Base-by-base conservation (phyloP, 2,888 invertebrate genomes). In the Orthosia incerta region DNA sequence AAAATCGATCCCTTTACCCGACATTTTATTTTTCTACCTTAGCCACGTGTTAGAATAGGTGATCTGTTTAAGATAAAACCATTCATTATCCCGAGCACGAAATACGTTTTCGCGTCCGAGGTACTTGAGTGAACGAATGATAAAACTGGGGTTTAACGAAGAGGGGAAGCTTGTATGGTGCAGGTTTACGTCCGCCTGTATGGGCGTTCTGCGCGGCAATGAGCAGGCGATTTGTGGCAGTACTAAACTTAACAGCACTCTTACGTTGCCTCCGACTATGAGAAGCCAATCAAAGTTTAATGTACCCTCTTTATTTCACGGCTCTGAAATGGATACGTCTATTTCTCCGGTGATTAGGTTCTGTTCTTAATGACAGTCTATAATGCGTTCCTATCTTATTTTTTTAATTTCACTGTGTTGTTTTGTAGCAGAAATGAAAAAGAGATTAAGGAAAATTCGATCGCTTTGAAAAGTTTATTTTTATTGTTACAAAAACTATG, bases 241-340 rank as follows among this genome's bases (percentile, higher is more conserved):
- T 89, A 91, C 88, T 94, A 93, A 94, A 93, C 88, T 94, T 94
- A 93, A 94, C 91, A 91, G 89, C 88, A 86, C 90, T 89, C 90
- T 91, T 90, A 91, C 87, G 89, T 80, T 88, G 89, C 90, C 84
- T 88, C 86, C 86, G 90, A 90, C 92, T 93, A 94, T 94, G 94
- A 94, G 93, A 93, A 93, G 90, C 90, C 92, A 94, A 94, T 95
- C 93, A 94, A 94, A 94, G 88, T 93, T 93, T 94, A 93, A 94
- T 91, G 91, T 79, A 81, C 84, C 82, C 89, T 89, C 87, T 88
- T 91, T 89, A 91, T 89, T 86, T 89, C 84, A 79, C 76, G 81
- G 87, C 88, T 87, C 86, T 90, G 88, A 89, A 89, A 88, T 85
- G 79, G 82, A 72, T 82, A 75, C 83, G 55, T 53, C 65, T 50